Evolutionary conservation across 2,113 vertebrate genomes (phyloP), one percentile per base, ranked within the genome.

Genomic region (Caranx ignobilis): DNA sequence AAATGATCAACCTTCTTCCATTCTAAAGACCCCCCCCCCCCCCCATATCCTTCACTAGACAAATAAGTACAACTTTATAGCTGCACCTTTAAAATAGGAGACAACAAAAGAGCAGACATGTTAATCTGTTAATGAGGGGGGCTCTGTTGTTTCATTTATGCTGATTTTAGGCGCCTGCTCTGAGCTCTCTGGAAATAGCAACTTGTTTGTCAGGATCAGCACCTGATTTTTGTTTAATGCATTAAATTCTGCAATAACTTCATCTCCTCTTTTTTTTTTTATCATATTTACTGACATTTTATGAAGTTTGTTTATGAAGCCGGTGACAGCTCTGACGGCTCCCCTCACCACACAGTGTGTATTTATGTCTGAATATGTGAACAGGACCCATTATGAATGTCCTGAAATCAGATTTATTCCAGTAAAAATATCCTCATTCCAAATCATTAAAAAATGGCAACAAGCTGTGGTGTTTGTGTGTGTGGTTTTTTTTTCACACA

Each of bases 111-210:
- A 47, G 47, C 41, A 62, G 19, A 77, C 31, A 50, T 2, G 41
- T 59, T 64, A 11, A 59, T 56, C 11, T 79, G 81, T 68, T 82
- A 71, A 77, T 47, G 59, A 71, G 71, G 56, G 0, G 57, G 45
- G 56, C 56, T 74, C 3, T 69, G 26, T 43, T 43, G 16, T 15
- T 67, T 11, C 39, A n/a, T 75, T 71, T 54, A 35, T 71, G 74
- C 54, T 57, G 48, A 64, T 75, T 82, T 75, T 13, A 79, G 69
- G 71, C 35, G 18, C 39, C 50, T 60, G 71, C 57, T 82, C 90
- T 93, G 90, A 91, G 88, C 92, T 89, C 92, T 81, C 93, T 94
- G 80, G 83, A 95, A 95, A 96, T 93, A 95, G 93, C 91, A 95
- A 93, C 89, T 92, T 95, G 65, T 61, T 94, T 95, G 94, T 93